Evolutionary conservation across 2,113 vertebrate species (phyloP).

Genomic region (Polypterus bichir): DNA sequence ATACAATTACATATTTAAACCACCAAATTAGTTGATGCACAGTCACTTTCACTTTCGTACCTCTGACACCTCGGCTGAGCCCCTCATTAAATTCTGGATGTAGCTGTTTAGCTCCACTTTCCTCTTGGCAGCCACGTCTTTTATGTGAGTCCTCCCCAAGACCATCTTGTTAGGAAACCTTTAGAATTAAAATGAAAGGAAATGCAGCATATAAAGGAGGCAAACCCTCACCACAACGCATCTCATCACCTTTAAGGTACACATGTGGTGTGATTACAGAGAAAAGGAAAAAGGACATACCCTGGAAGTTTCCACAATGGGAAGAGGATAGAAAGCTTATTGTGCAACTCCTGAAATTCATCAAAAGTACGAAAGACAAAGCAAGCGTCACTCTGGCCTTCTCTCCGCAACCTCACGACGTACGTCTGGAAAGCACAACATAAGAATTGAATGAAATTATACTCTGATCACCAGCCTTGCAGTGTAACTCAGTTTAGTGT

Average conservation of each 20-base stretch:
- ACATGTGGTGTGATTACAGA: neutral
- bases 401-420: conserved; percentile 78
- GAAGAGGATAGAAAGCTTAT: conserved; percentile 87
- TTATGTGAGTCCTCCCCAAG: conserved; percentile 88
- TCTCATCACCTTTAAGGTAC: neutral
- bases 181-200: conserved; percentile 9
- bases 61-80: conserved; percentile 80
- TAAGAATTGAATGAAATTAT: too few species aligned
- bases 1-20: conserved; percentile 5
- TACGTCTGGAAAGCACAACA: conserved; percentile 63
- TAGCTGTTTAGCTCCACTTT: conserved; percentile 93
- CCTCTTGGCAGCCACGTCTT: conserved; percentile 90
- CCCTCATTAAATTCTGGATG: conserved; percentile 81
- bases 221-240: too few species aligned
- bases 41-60: conserved; percentile 30
- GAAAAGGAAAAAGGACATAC: conserved; percentile 39
- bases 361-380: conserved; percentile 96
- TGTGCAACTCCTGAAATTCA: conserved; percentile 96
- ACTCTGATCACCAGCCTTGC: too few species aligned
- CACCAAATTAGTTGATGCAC: too few species aligned
- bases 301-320: conserved; percentile 92
- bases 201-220: neutral
- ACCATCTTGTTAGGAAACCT: conserved; percentile 94
- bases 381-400: conserved; percentile 71
- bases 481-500: too few species aligned